phyloP scores from a whole-genome alignment of 2,888 invertebrate species.

The Noctua comes region DNA sequence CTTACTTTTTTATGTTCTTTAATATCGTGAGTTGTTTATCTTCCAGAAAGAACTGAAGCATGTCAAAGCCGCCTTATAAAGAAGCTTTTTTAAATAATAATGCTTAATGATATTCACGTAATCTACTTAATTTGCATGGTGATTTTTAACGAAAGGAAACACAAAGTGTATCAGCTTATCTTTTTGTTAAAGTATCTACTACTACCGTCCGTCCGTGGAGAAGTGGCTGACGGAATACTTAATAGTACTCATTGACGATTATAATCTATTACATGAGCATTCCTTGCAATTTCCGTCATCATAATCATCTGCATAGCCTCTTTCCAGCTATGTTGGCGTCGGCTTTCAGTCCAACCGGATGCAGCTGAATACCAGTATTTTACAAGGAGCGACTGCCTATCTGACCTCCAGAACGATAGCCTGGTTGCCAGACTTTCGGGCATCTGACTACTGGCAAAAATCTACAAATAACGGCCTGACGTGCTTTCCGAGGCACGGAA shows the following conservation, averaged over 20 bases:
- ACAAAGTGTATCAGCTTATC: slow-evolving; percentile 50
- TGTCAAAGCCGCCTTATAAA: slow-evolving; percentile 10
- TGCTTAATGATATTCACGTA: slow-evolving; percentile 47
- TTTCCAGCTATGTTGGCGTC: too few relatives aligned
- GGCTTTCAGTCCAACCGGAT: too few relatives aligned
- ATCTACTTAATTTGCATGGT: slow-evolving; percentile 58
- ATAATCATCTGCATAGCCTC: too few relatives aligned
- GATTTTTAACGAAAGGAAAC: slow-evolving; percentile 54
- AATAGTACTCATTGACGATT: slow-evolving; percentile 3
- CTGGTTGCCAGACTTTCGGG: too few relatives aligned
- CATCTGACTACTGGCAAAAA: too few relatives aligned
- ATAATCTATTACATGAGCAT: neutral
- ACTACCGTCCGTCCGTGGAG: neutral
- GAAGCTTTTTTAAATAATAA: slow-evolving; percentile 35
- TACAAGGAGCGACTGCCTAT: too few relatives aligned
- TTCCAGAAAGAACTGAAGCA: slow-evolving; percentile 6
- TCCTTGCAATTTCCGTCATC: neutral
- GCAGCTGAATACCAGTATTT: too few relatives aligned
- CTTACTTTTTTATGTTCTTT: neutral
- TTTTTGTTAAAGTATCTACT: slow-evolving; percentile 44
- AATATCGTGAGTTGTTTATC: slow-evolving; percentile 16
- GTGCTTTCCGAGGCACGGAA: too few relatives aligned
- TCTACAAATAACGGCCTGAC: too few relatives aligned
- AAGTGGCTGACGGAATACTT: slow-evolving; percentile 2
- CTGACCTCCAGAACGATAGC: too few relatives aligned